These are phyloP conservation scores for Amiota mariae DNA, from an alignment of 2,888 invertebrate species.

Conservation along the genomic window DNA sequence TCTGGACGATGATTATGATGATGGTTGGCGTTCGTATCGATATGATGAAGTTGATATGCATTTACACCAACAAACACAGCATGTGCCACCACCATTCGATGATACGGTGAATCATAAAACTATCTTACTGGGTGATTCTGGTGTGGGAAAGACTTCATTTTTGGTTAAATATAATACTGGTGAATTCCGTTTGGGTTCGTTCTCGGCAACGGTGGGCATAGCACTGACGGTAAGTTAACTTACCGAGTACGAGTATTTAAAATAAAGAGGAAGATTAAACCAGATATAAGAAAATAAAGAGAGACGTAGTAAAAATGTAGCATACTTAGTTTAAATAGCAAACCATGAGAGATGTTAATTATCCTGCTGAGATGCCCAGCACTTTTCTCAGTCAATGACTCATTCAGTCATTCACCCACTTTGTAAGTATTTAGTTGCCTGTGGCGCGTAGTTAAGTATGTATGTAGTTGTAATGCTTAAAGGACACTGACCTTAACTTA, in stretches of 20 bases:
- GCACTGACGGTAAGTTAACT: slow-evolving; percentile 89
- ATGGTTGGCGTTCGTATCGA: slow-evolving; percentile 73
- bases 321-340: neutral
- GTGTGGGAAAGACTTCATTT: slow-evolving; percentile 93
- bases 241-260: neutral
- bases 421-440: neutral
- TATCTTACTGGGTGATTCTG: slow-evolving; percentile 93
- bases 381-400: neutral
- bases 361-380: neutral
- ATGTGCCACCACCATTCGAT: slow-evolving; percentile 65
- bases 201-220: slow-evolving; percentile 95
- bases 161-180: slow-evolving; percentile 95
- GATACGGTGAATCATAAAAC: slow-evolving; percentile 85
- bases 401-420: too few species aligned
- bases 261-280: neutral
- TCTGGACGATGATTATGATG: slow-evolving; percentile 62
- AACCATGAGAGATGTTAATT: neutral
- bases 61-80: slow-evolving; percentile 44
- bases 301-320: neutral
- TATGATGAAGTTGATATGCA: slow-evolving; percentile 72
- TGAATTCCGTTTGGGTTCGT: slow-evolving; percentile 91
- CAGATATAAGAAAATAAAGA: neutral
- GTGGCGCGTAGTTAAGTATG: neutral
- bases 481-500: too few species aligned
- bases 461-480: too few species aligned